These are phyloP conservation scores for Dinomys branickii DNA, from an alignment of 2,113 vertebrate species.

Conservation along the genomic window DNA sequence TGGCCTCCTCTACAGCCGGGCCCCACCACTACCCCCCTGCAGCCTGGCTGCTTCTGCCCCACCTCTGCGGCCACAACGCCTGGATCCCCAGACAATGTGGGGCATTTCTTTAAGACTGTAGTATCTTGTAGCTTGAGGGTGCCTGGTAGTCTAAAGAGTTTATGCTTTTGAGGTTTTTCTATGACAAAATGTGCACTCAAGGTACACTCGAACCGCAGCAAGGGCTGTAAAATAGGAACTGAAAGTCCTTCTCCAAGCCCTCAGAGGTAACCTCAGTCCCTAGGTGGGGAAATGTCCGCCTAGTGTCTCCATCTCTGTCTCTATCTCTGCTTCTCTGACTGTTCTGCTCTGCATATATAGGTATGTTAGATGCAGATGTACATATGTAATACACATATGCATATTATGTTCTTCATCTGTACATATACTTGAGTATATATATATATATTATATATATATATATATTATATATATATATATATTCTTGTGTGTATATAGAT, in stretches of 20 bases:
- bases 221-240: neutral
- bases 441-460: neutral
- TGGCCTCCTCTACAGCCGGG: neutral
- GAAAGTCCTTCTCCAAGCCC: neutral
- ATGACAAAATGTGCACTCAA: neutral
- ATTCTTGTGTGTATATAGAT: neutral
- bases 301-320: neutral
- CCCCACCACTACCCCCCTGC: neutral
- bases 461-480: neutral
- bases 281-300: neutral
- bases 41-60: too few species aligned
- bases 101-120: neutral
- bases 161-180: constrained; percentile 41
- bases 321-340: neutral
- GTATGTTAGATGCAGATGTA: neutral
- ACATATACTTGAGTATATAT: neutral
- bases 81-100: neutral
- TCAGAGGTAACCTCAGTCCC: neutral
- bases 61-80: neutral
- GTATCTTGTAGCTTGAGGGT: neutral
- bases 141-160: neutral
- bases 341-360: neutral
- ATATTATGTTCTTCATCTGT: neutral
- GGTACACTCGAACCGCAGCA: neutral
- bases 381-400: neutral